Conservation (phyloP, 1,140 invertebrate species). For the Musca domestica region DNA sequence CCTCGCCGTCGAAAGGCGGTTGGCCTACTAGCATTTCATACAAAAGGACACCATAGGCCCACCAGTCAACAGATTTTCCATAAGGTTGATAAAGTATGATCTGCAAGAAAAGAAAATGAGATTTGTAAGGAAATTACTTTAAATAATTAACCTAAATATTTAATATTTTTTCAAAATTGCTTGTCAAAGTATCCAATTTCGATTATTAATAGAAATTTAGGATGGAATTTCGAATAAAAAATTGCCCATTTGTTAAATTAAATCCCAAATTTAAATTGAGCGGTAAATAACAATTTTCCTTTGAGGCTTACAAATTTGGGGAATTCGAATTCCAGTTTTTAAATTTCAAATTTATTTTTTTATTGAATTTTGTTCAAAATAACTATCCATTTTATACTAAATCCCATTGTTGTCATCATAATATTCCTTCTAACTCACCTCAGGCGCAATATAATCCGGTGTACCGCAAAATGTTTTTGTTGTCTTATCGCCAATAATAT, state of each 20-base stretch:
- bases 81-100: constrained; percentile 97
- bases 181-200: no score
- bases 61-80: constrained; percentile 98
- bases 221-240: no score
- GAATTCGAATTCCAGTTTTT: no score
- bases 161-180: not conserved
- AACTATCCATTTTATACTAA: no score
- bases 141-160: not conserved
- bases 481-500: constrained; percentile 87
- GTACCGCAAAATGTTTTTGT: constrained; percentile 99
- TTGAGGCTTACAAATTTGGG: no score
- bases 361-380: no score
- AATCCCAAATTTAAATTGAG: no score
- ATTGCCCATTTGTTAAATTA: no score
- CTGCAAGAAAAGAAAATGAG: constrained; percentile 51
- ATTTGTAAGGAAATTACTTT: not conserved
- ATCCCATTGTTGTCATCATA: not conserved
- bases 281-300: no score
- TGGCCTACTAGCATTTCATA: constrained; percentile 99
- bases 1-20: constrained; percentile 98
- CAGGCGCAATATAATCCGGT: constrained; percentile 98
- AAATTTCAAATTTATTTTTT: no score
- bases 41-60: constrained; percentile 97
- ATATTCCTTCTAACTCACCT: constrained; percentile 58
- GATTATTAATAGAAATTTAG: no score